These are phyloP conservation scores for Sturnus vulgaris DNA, from an alignment of 2,113 vertebrate genomes.

Conservation along the genomic window DNA sequence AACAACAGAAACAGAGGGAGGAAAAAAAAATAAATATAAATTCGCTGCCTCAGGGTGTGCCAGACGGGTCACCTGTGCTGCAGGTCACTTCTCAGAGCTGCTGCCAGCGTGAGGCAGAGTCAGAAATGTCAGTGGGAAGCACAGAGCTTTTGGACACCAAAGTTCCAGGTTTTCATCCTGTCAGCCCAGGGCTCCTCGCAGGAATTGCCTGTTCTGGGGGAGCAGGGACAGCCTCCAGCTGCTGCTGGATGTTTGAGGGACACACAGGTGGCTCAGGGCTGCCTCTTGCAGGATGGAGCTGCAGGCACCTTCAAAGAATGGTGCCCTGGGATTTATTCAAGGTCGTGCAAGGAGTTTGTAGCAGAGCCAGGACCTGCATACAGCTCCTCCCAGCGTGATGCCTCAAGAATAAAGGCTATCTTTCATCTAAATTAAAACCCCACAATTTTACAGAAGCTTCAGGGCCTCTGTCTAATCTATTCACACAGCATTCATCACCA, in stretches of 20 bases:
- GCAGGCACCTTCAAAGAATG: not conserved
- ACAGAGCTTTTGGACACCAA: not conserved
- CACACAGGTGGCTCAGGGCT: not conserved
- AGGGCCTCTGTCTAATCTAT: conserved; percentile 42
- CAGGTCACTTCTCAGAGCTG: not conserved
- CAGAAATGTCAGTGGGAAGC: not conserved
- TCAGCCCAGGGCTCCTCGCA: not conserved
- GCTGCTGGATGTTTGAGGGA: not conserved
- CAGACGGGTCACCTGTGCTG: not conserved
- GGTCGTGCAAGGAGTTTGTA: not conserved
- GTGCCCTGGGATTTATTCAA: not conserved
- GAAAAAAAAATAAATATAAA: not conserved
- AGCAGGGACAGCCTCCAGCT: not conserved
- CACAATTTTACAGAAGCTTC: not conserved
- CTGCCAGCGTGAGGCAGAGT: not conserved
- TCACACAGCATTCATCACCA: conserved; percentile 40
- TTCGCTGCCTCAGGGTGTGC: not conserved
- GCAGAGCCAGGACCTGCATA: not conserved
- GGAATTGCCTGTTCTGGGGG: not conserved
- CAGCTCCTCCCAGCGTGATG: not conserved
- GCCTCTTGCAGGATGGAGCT: not conserved
- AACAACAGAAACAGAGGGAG: not conserved
- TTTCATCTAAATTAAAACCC: conserved; percentile 55
- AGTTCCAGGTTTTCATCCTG: rapidly evolving
- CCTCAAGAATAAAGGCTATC: conserved; percentile 21